Evolutionary conservation across 2,113 vertebrate species (phyloP).

Genomic region (Murina feae): DNA sequence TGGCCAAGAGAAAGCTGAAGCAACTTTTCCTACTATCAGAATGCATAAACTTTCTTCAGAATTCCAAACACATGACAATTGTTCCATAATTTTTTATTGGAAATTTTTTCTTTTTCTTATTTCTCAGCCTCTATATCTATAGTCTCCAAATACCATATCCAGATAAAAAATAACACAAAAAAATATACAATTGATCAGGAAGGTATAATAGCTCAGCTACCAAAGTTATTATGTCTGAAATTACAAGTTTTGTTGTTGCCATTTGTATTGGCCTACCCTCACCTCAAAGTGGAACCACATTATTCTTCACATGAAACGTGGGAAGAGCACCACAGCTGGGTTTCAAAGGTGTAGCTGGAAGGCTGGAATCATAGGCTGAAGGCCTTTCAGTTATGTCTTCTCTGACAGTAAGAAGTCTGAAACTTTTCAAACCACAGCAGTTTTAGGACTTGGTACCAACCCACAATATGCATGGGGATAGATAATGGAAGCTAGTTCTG

Average conservation of each 20-base stretch:
- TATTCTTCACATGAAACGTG: background rate
- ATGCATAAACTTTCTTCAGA: background rate
- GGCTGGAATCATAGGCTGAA: background rate
- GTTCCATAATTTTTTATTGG: background rate
- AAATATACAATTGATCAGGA: conserved; percentile 63
- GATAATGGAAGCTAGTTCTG: background rate
- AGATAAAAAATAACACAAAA: conserved; percentile 67
- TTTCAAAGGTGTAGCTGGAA: background rate
- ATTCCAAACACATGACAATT: background rate
- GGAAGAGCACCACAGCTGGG: background rate
- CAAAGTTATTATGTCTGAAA: conserved; percentile 60
- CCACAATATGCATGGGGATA: background rate
- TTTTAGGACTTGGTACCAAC: background rate
- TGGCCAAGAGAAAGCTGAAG: background rate
- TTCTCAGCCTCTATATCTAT: background rate
- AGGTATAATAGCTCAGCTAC: conserved; percentile 26
- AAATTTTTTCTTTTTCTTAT: background rate
- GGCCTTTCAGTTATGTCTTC: background rate
- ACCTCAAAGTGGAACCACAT: conserved; percentile 60
- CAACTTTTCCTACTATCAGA: background rate
- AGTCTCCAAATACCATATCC: background rate
- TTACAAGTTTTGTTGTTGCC: conserved; percentile 43
- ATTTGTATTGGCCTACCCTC: conserved; percentile 48
- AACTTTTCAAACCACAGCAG: background rate
- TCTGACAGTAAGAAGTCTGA: background rate